Evolutionary conservation across 2,888 invertebrate species (phyloP).

Genomic region (Athalia rosae): DNA sequence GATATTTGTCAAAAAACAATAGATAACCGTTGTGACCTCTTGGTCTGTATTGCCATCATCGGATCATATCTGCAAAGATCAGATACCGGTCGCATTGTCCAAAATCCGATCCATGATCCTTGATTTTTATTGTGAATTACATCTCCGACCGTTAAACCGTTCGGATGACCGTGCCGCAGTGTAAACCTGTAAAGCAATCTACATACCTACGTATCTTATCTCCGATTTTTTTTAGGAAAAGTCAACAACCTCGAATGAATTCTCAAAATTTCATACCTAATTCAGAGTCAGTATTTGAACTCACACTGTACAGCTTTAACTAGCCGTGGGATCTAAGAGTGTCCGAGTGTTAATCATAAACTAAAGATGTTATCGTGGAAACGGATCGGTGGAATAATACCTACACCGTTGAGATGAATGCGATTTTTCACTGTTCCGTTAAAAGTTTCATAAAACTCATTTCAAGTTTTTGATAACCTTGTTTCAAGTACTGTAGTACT

Average conservation of each 20-base stretch:
- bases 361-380: too few relatives aligned
- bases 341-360: too few relatives aligned
- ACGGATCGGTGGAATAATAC: too few relatives aligned
- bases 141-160: conserved; percentile 19
- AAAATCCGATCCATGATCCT: conserved; percentile 21
- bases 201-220: neutral
- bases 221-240: conserved; percentile 3
- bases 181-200: too few relatives aligned
- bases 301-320: too few relatives aligned
- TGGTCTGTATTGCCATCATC: conserved; percentile 12
- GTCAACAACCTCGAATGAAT: conserved; percentile 3
- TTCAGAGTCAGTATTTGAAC: neutral
- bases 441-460: too few relatives aligned
- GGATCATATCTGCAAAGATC: conserved; percentile 28
- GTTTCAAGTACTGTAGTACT: neutral
- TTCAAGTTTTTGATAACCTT: too few relatives aligned
- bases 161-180: conserved; percentile 6
- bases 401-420: too few relatives aligned
- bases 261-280: conserved; percentile 1
- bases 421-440: too few relatives aligned
- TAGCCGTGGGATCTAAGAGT: too few relatives aligned
- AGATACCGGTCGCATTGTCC: conserved; percentile 22
- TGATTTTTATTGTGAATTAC: conserved; percentile 33
- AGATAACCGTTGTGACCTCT: conserved; percentile 28
- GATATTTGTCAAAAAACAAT: conserved; percentile 40